These are phyloP conservation scores for Masnerella sp. DNA, from an alignment of 2,888 invertebrate genomes.

Conservation along the genomic window DNA sequence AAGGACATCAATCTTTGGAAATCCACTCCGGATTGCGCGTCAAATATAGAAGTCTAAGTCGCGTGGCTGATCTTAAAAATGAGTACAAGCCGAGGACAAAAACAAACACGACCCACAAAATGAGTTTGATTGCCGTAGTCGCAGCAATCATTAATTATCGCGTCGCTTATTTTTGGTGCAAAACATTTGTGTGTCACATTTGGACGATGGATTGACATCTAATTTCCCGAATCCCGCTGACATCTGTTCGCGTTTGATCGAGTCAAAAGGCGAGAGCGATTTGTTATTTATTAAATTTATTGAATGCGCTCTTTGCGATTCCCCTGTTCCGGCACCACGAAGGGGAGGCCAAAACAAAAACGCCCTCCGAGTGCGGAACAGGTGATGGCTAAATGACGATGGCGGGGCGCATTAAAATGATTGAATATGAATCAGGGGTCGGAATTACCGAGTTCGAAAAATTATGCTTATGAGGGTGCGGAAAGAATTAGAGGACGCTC, in stretches of 20 bases:
- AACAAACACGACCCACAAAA: slow-evolving; percentile 43
- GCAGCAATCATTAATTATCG: slow-evolving; percentile 42
- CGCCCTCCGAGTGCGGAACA: slow-evolving; percentile 15
- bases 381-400: slow-evolving; percentile 28
- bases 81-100: slow-evolving; percentile 26
- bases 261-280: slow-evolving; percentile 30
- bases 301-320: slow-evolving; percentile 7
- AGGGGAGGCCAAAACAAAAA: slow-evolving; percentile 32
- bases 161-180: slow-evolving; percentile 40
- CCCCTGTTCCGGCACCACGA: slow-evolving; percentile 4
- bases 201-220: slow-evolving; percentile 48
- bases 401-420: slow-evolving; percentile 11
- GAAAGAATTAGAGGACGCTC: background rate
- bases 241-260: slow-evolving; percentile 53
- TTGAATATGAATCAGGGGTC: background rate
- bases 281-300: slow-evolving; percentile 55
- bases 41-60: slow-evolving; percentile 20
- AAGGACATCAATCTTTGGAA: background rate
- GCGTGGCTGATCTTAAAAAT: slow-evolving; percentile 42
- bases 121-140: slow-evolving; percentile 17
- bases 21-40: slow-evolving; percentile 1
- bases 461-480: background rate
- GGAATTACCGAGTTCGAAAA: background rate
- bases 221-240: slow-evolving; percentile 50
- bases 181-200: slow-evolving; percentile 44